Percentiles rank a stretch among this genome's conserved stretches.
These are phyloP conservation scores for Drosophila kepulauana DNA, from an alignment of 1,140 invertebrate species.

Conservation along the genomic window DNA sequence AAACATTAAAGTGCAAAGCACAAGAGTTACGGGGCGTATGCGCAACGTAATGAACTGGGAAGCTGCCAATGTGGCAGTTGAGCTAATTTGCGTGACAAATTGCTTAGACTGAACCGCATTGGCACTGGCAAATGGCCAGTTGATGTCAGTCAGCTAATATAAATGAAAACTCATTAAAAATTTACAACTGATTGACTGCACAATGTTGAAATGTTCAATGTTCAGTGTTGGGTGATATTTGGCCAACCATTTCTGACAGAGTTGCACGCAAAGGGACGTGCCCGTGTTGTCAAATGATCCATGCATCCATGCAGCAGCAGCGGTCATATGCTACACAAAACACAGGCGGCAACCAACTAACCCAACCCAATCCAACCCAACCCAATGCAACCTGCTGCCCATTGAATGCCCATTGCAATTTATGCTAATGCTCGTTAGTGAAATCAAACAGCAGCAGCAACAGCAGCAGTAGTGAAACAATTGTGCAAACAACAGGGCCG, in stretches of 20 bases:
- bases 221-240: slow-evolving; percentile 13
- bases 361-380: background rate
- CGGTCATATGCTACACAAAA: slow-evolving; percentile 39
- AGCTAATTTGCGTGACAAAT: slow-evolving; percentile 79
- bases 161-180: slow-evolving; percentile 83
- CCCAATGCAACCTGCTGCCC: background rate
- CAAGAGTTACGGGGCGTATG: slow-evolving; percentile 43
- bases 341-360: background rate
- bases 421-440: slow-evolving; percentile 82
- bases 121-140: slow-evolving; percentile 28
- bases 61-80: background rate
- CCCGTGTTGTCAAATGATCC: slow-evolving; percentile 63
- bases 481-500: slow-evolving; percentile 78
- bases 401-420: slow-evolving; percentile 56
- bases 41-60: slow-evolving; percentile 16
- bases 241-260: slow-evolving; percentile 15
- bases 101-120: slow-evolving; percentile 48
- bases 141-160: slow-evolving; percentile 52
- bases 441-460: slow-evolving; percentile 71
- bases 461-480: slow-evolving; percentile 56
- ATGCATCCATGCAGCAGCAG: slow-evolving; percentile 53
- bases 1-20: background rate
- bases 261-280: slow-evolving; percentile 17
- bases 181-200: slow-evolving; percentile 81
- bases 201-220: slow-evolving; percentile 41